Evolutionary conservation across 2,113 vertebrate genomes (phyloP).

Genomic region (Podiceps cristatus): DNA sequence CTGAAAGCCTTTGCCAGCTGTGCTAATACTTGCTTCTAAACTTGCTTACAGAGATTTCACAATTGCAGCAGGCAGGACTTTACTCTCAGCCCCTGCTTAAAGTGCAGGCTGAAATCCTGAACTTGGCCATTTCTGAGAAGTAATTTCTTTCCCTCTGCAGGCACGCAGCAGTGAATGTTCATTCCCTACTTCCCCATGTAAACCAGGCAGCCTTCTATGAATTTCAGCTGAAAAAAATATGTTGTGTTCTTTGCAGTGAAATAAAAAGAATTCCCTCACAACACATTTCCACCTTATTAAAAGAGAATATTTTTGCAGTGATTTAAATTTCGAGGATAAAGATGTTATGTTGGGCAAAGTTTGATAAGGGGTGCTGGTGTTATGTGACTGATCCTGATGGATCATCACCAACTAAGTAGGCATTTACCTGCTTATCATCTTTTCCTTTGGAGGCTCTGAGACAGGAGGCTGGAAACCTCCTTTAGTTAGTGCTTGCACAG

Average conservation of each 20-base stretch:
- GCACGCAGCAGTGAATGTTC: neutral
- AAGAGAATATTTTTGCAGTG: neutral
- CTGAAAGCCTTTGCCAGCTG: constrained; percentile 45
- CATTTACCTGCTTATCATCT: neutral
- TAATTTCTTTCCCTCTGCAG: constrained; percentile 12
- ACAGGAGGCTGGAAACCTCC: neutral
- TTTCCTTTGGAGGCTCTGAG: neutral
- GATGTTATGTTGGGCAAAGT: neutral
- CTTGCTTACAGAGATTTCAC: constrained; percentile 55
- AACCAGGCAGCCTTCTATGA: neutral
- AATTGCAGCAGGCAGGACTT: constrained; percentile 56
- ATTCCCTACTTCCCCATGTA: neutral
- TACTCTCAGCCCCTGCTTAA: constrained; percentile 49
- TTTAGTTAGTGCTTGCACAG: neutral
- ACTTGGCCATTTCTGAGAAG: constrained; percentile 36
- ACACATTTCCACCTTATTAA: neutral
- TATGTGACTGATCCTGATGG: neutral
- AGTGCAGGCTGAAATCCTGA: constrained; percentile 32
- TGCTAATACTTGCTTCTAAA: constrained; percentile 40
- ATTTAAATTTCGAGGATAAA: neutral
- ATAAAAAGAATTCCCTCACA: neutral
- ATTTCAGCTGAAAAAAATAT: neutral
- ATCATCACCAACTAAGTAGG: neutral
- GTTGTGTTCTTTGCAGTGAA: neutral
- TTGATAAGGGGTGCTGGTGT: neutral